Base-by-base conservation (phyloP, 37 sponge, comb jelly and placozoan species). In the Diacarnus erythraeanus region DNA sequence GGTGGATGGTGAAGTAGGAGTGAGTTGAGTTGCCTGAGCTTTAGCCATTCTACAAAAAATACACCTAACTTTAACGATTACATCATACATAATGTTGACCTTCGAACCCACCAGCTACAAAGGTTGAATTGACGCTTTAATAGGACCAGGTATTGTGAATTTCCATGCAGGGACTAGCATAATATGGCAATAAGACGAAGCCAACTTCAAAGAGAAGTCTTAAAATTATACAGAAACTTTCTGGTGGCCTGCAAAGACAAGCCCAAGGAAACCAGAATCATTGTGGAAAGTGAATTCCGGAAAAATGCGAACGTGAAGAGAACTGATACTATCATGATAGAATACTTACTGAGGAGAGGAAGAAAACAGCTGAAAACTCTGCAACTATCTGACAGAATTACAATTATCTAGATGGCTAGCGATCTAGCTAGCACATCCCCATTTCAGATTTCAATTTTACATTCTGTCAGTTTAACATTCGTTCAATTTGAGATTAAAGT, bases 131-230 rank as follows among this genome's bases (percentile, higher is more conserved):
- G 51, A 47, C 51, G 12, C 12, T 12, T 47, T 15, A 47, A 47
- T 6, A 15, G 51, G 51, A 47, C 51, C n/a, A n/a, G n/a, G n/a
- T n/a, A n/a, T n/a, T n/a, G n/a, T n/a, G n/a, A n/a, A n/a, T n/a
- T n/a, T n/a, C n/a, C n/a, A n/a, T n/a, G n/a, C n/a, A n/a, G n/a
- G n/a, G n/a, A n/a, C n/a, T n/a, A n/a, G n/a, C n/a, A n/a, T 47
- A 12, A 47, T 15, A 47, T 30, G 26, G 74, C 47, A 20, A 59
- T 75, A 61, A 76, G 75, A 64, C 74, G 82, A 22, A 91, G 83
- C 26, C 69, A 82, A 39, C 68, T 91, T 15, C 91, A 91, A 65
- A 91, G 60, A 59, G 78, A 86, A 25, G 83, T 91, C 0, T 60
- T 91, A 30, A 72, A 80, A 40, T 75, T 91, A 78, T 91, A 91